phyloP scores from a whole-genome alignment of 2,113 vertebrate species.

The Abramis brama region DNA sequence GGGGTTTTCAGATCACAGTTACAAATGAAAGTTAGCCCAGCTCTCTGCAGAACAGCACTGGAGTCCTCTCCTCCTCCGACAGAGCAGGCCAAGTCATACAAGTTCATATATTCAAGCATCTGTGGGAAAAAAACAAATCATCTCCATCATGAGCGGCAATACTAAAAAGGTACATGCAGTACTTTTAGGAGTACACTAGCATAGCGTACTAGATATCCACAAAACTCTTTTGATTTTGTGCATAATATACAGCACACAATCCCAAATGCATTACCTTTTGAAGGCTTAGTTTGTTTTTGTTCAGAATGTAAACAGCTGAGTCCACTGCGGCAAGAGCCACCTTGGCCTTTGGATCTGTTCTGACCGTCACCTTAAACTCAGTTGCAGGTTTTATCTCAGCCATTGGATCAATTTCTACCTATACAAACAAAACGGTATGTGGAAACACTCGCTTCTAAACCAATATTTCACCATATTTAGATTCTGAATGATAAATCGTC shows the following conservation, averaged over 20 bases:
- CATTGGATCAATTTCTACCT: constrained; percentile 60
- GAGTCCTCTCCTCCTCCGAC: constrained; percentile 71
- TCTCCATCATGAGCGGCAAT: not conserved
- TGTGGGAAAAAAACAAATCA: constrained; percentile 46
- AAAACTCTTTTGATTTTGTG: not conserved
- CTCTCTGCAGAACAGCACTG: constrained; percentile 68
- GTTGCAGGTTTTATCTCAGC: constrained; percentile 51
- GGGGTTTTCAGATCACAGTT: not conserved
- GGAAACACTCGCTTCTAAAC: not conserved
- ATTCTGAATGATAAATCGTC: not conserved
- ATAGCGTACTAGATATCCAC: not conserved
- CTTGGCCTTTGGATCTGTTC: constrained; percentile 47
- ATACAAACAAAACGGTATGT: not conserved
- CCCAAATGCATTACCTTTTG: constrained; percentile 66
- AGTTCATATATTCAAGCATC: constrained; percentile 79
- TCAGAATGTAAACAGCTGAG: constrained; percentile 75
- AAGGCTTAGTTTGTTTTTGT: constrained; percentile 67
- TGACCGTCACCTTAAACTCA: constrained; percentile 39
- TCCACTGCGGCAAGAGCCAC: constrained; percentile 76
- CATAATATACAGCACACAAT: not conserved
- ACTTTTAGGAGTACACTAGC: not conserved
- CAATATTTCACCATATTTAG: not conserved
- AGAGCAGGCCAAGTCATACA: constrained; percentile 76
- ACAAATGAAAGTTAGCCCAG: constrained; percentile 71
- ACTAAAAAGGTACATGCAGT: not conserved